These are phyloP conservation scores for Boulengeromyrus knoepffleri DNA, from an alignment of 2,113 vertebrate species.

Conservation along the genomic window DNA sequence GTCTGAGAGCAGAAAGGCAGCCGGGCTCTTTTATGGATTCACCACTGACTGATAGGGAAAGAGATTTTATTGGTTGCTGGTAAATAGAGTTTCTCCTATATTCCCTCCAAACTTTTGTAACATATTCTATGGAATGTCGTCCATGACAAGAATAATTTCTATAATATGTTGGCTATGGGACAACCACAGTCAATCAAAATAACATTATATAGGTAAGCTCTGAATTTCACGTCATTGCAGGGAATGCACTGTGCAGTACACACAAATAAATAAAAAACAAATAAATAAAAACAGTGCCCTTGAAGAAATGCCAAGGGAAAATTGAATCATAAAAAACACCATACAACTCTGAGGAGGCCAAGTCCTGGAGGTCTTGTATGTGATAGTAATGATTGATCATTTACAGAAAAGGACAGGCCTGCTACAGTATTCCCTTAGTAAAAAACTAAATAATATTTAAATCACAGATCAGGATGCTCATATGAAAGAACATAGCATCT, in stretches of 20 bases:
- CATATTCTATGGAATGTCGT: not conserved
- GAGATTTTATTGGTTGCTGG: not conserved
- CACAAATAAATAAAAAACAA: not conserved
- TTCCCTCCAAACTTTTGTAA: not conserved
- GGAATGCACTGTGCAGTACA: not conserved
- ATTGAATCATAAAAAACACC: conserved; percentile 2
- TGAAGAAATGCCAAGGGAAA: not conserved
- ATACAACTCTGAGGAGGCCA: not conserved
- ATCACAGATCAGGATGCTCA: not conserved
- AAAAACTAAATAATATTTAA: not conserved
- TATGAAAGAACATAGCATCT: not conserved
- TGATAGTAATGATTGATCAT: not conserved
- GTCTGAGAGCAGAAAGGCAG: not conserved
- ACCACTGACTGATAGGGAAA: not conserved
- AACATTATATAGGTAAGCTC: conserved; percentile 1
- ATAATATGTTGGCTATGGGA: not conserved
- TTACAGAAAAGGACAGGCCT: not conserved
- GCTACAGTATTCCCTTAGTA: not conserved
- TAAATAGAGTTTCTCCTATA: not conserved
- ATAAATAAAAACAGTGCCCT: not conserved
- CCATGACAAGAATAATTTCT: not conserved
- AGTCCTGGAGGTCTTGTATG: not conserved
- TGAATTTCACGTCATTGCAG: not conserved
- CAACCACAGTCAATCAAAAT: not conserved
- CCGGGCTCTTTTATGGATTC: not conserved